phyloP scores from a whole-genome alignment of 2,888 invertebrate species.

The Peribatodes rhomboidaria region DNA sequence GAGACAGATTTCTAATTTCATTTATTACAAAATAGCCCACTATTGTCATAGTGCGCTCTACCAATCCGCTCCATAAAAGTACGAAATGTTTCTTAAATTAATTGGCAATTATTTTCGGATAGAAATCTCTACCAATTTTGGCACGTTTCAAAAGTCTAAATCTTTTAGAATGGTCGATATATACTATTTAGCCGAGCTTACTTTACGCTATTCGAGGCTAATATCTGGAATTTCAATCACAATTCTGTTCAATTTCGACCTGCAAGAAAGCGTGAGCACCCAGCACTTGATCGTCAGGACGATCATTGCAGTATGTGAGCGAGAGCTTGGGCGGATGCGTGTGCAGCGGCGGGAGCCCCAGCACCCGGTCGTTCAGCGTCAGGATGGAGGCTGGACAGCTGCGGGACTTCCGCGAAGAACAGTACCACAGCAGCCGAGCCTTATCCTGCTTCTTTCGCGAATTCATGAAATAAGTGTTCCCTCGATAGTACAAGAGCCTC shows the following conservation, averaged over 20 bases:
- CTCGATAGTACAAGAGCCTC: constrained; percentile 67
- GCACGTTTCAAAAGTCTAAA: not conserved
- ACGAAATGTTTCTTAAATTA: not conserved
- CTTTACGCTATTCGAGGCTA: not conserved
- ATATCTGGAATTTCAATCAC: constrained; percentile 24
- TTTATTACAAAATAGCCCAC: not conserved
- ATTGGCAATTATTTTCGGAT: constrained; percentile 3
- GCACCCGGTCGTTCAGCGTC: constrained; percentile 63
- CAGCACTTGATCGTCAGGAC: constrained; percentile 27
- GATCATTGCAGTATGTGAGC: constrained; percentile 45
- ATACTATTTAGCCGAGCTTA: not conserved
- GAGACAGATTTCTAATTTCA: constrained; percentile 1
- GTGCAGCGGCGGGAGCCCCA: constrained; percentile 65
- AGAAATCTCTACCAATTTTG: constrained; percentile 4
- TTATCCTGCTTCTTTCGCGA: constrained; percentile 61
- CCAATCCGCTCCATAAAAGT: not conserved
- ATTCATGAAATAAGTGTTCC: constrained; percentile 72
- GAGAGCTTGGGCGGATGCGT: constrained; percentile 70
- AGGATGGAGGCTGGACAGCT: constrained; percentile 68
- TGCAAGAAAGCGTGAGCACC: constrained; percentile 43
- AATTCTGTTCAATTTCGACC: constrained; percentile 33
- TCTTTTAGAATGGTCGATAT: not conserved
- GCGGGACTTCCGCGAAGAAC: constrained; percentile 69
- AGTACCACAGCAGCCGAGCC: constrained; percentile 69
- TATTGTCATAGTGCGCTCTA: not conserved